Evolutionary conservation across 1,140 invertebrate genomes (phyloP).

Genomic region (Aplysia californica): DNA sequence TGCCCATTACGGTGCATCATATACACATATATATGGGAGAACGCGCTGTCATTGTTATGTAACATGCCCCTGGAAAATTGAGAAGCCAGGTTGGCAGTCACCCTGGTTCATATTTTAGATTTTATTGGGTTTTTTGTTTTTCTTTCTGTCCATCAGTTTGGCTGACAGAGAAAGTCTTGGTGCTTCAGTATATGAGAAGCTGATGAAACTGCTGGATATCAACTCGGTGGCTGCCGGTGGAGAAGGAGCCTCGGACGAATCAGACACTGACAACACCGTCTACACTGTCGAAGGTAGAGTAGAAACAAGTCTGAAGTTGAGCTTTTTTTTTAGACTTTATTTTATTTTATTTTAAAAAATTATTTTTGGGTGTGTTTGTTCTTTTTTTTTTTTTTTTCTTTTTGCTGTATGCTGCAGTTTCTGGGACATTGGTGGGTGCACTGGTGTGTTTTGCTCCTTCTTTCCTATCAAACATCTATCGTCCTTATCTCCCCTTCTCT

Average conservation of each 20-base stretch:
- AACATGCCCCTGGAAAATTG: too few species aligned
- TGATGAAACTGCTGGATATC: conserved; percentile 12
- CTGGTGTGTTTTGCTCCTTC: neutral
- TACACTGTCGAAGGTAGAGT: conserved; percentile 14
- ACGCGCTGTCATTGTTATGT: neutral
- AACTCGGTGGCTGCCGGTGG: neutral
- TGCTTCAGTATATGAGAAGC: conserved; percentile 5
- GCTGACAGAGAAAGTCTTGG: conserved; percentile 15
- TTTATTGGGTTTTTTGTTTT: too few species aligned
- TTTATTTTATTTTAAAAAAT: too few species aligned
- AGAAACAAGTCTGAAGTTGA: neutral
- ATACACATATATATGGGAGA: neutral
- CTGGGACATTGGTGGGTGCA: neutral
- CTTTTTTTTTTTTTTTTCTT: too few species aligned
- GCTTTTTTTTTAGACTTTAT: neutral
- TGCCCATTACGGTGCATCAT: neutral
- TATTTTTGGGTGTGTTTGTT: neutral
- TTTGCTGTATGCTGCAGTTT: neutral
- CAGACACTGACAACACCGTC: conserved; percentile 4
- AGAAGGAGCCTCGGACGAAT: neutral
- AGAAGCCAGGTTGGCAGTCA: too few species aligned
- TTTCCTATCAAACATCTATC: too few species aligned
- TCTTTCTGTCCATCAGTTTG: neutral
- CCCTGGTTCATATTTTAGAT: too few species aligned
- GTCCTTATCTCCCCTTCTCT: too few species aligned